Conservation (phyloP, 2,888 invertebrate genomes). For the Nebria salina region DNA sequence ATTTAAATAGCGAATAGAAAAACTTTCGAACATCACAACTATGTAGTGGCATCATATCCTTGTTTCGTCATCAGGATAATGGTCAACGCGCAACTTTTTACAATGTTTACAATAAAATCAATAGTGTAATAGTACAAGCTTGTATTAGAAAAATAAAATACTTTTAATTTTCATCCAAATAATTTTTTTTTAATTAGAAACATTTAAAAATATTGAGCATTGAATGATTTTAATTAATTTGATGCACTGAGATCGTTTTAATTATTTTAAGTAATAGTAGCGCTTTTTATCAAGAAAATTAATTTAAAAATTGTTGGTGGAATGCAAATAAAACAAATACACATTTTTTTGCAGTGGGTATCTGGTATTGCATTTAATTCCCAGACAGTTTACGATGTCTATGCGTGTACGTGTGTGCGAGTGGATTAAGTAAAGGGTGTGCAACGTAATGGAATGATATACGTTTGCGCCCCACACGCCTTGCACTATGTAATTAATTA, state of each 20-base stretch:
- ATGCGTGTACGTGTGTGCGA: background rate
- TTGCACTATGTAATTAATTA: constrained; percentile 11
- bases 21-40: background rate
- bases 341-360: background rate
- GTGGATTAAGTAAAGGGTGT: background rate
- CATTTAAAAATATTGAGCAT: no score
- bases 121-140: no score
- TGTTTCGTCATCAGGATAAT: no score
- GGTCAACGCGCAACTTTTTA: no score
- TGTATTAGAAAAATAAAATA: no score
- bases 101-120: no score
- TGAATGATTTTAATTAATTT: no score
- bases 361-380: background rate
- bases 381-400: background rate
- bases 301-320: background rate
- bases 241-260: background rate
- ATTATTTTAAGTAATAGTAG: background rate
- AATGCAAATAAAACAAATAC: background rate
- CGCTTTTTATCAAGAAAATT: background rate
- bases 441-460: background rate
- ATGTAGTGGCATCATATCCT: background rate
- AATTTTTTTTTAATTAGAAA: no score
- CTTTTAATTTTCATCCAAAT: no score
- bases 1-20: background rate
- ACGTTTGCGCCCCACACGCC: background rate